phyloP scores from a whole-genome alignment of 2,888 invertebrate genomes.

The Dione juno region DNA sequence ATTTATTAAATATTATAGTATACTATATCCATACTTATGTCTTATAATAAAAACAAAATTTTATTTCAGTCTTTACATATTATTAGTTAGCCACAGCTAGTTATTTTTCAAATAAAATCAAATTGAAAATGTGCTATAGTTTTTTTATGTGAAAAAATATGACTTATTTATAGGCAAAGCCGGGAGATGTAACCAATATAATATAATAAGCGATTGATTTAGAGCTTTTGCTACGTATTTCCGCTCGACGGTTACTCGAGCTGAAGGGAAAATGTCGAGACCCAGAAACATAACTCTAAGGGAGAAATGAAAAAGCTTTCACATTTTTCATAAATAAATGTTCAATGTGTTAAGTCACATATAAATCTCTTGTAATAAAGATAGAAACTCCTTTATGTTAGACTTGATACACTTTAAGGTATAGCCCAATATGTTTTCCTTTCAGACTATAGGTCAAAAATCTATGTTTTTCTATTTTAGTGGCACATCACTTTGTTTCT shows the following conservation, averaged over 20 bases:
- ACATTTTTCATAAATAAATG: not conserved
- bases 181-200: not conserved
- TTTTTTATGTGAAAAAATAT: too few species aligned
- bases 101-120: too few species aligned
- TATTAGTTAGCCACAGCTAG: too few species aligned
- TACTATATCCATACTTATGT: too few species aligned
- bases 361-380: conserved; percentile 14
- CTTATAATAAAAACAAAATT: too few species aligned
- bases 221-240: not conserved
- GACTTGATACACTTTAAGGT: not conserved
- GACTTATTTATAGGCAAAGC: not conserved
- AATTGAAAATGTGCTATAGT: too few species aligned
- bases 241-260: not conserved
- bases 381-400: not conserved
- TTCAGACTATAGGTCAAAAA: not conserved
- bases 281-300: not conserved
- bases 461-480: not conserved
- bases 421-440: too few species aligned
- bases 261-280: not conserved
- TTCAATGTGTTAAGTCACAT: not conserved
- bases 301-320: conserved; percentile 5
- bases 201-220: not conserved
- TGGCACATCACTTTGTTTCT: not conserved
- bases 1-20: too few species aligned
- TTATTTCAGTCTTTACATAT: too few species aligned